These are phyloP conservation scores for Remorina albescens DNA, from an alignment of 2,797 vertebrate genomes.

Conservation along the genomic window DNA sequence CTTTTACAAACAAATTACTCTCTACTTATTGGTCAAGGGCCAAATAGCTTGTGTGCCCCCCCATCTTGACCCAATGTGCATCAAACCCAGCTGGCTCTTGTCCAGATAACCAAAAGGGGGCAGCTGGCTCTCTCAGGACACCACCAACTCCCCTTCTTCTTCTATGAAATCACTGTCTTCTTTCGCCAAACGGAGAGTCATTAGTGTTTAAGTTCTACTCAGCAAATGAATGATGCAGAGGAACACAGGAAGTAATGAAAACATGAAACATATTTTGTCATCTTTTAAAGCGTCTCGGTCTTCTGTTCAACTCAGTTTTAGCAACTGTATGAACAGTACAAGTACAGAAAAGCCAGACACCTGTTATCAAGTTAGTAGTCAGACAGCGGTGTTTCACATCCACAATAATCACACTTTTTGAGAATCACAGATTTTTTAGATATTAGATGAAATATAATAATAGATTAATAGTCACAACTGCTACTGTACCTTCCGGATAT, in stretches of 20 bases:
- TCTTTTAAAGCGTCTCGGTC: too few species aligned
- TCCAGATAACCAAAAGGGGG: slow-evolving; percentile 79
- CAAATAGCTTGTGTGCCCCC: slow-evolving; percentile 85
- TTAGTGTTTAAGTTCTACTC: slow-evolving; percentile 1
- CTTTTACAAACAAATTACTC: slow-evolving; percentile 87
- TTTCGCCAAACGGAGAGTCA: slow-evolving; percentile 9
- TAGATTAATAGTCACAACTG: background rate
- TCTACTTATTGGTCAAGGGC: slow-evolving; percentile 87
- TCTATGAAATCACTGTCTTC: slow-evolving; percentile 72
- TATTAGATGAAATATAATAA: background rate
- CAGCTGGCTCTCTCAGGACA: slow-evolving; percentile 76
- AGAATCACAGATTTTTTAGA: background rate
- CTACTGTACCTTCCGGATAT: slow-evolving; percentile 89
- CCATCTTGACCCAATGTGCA: slow-evolving; percentile 86
- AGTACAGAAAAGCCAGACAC: background rate
- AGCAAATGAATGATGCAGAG: background rate
- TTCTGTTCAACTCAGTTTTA: background rate
- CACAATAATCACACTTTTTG: background rate
- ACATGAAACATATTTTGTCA: background rate
- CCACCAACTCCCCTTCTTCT: slow-evolving; percentile 58
- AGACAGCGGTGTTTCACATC: background rate
- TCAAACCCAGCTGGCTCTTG: slow-evolving; percentile 49
- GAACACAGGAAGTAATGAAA: slow-evolving; percentile 11
- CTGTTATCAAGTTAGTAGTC: background rate
- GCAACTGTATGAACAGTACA: background rate